Percentiles rank a stretch among this genome's conserved stretches.
Evolutionary conservation across 2,113 vertebrate species (phyloP).

Genomic region (Axis porcinus): DNA sequence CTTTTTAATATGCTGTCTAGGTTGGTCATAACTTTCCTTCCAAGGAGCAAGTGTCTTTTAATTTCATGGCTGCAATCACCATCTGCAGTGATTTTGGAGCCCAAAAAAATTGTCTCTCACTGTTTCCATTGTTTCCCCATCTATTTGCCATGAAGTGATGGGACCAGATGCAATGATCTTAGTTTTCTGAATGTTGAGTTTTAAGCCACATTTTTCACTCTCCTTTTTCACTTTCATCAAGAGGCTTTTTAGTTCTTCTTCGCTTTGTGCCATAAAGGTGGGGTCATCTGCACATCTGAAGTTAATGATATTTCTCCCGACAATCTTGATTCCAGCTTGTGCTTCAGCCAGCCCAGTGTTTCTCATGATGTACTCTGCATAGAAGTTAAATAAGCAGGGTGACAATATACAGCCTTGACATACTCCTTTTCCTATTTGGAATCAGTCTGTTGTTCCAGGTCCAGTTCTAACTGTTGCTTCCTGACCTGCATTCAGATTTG

Average conservation of each 20-base stretch:
- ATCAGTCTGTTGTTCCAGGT: not conserved
- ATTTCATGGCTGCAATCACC: not conserved
- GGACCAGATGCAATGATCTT: not conserved
- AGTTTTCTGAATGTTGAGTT: not conserved
- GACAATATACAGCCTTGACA: not conserved
- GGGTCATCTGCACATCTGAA: not conserved
- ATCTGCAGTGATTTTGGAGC: not conserved
- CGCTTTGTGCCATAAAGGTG: not conserved
- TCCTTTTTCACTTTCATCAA: not conserved
- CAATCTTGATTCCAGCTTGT: not conserved
- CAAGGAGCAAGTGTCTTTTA: not conserved
- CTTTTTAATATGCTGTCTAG: not conserved
- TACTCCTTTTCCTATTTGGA: not conserved
- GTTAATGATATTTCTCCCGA: not conserved
- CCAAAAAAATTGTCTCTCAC: accelerated
- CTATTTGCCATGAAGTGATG: not conserved
- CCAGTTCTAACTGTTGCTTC: not conserved
- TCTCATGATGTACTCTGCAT: not conserved
- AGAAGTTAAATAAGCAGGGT: not conserved
- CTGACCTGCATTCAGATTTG: not conserved
- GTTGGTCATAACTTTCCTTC: not conserved
- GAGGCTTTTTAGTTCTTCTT: not conserved
- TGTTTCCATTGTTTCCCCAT: not conserved
- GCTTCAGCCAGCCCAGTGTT: not conserved
- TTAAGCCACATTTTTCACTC: not conserved